phyloP scores from a whole-genome alignment of 2,888 invertebrate species.

The Pseudoips prasinana region DNA sequence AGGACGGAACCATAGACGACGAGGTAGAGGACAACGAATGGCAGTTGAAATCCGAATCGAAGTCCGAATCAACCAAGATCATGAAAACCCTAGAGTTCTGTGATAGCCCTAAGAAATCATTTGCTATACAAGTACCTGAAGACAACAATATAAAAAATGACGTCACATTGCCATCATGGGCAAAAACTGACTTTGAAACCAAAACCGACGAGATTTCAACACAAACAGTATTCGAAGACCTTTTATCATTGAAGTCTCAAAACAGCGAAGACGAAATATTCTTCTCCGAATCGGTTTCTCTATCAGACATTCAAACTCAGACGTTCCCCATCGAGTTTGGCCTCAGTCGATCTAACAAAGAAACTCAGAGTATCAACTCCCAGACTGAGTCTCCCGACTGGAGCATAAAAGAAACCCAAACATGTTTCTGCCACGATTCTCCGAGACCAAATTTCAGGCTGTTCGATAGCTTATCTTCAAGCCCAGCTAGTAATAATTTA shows the following conservation, averaged over 20 bases:
- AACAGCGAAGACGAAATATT: constrained; percentile 64
- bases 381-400: constrained; percentile 56
- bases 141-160: constrained; percentile 60
- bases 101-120: constrained; percentile 59
- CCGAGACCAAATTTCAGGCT: constrained; percentile 44
- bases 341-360: constrained; percentile 53
- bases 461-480: constrained; percentile 53
- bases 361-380: constrained; percentile 50
- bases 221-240: constrained; percentile 64
- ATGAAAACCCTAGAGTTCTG: neutral
- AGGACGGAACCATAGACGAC: too few relatives aligned
- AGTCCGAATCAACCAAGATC: neutral
- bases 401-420: constrained; percentile 70
- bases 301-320: constrained; percentile 71
- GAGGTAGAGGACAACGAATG: too few relatives aligned
- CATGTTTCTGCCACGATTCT: constrained; percentile 60
- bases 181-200: constrained; percentile 28
- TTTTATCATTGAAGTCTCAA: constrained; percentile 57
- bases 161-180: constrained; percentile 51
- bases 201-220: constrained; percentile 68
- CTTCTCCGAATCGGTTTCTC: constrained; percentile 57
- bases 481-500: constrained; percentile 44
- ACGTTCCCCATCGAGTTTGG: constrained; percentile 66
- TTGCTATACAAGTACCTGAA: constrained; percentile 58
- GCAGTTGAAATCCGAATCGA: neutral